A percentile compares a stretch with the other conserved stretches of the same genome.
These are phyloP conservation scores for Kryptopterus vitreolus DNA, from an alignment of 2,797 vertebrate genomes.

Conservation along the genomic window DNA sequence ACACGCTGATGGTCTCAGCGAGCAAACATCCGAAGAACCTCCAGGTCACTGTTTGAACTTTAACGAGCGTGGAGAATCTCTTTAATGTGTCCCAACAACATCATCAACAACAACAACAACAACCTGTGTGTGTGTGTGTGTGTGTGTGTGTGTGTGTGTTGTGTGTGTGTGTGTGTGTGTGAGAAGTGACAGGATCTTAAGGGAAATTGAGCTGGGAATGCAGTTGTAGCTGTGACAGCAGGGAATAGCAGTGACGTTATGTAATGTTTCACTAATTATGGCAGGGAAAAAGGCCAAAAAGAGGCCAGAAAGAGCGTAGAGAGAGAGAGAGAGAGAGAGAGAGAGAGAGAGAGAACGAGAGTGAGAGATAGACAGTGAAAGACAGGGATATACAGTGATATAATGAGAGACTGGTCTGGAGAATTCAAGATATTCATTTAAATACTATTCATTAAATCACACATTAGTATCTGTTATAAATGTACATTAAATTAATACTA, in stretches of 20 bases:
- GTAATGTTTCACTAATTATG: slow-evolving; percentile 50
- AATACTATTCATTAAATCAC: too few species aligned
- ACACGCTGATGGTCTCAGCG: slow-evolving; percentile 1
- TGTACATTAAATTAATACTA: too few species aligned
- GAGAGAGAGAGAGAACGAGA: not conserved
- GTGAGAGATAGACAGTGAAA: not conserved
- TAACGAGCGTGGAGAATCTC: slow-evolving; percentile 43
- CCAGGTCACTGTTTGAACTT: slow-evolving; percentile 38
- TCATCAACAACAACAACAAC: slow-evolving; percentile 38
- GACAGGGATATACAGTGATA: not conserved
- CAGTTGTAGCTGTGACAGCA: slow-evolving; percentile 31
- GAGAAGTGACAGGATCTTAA: slow-evolving; percentile 14
- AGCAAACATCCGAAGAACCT: slow-evolving; percentile 27
- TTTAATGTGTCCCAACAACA: slow-evolving; percentile 36
- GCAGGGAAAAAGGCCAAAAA: not conserved
- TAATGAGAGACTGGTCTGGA: not conserved
- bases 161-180: not conserved
- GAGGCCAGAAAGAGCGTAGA: slow-evolving; percentile 11
- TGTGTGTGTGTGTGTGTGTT: slow-evolving; percentile 14
- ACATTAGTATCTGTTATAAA: too few species aligned
- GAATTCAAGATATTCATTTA: too few species aligned
- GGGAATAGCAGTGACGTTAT: slow-evolving; percentile 33
- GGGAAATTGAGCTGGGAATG: slow-evolving; percentile 30
- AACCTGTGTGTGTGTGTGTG: slow-evolving; percentile 1
- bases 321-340: slow-evolving; percentile 24